Conservation (phyloP, 2,113 vertebrate genomes). For the Gallinago jamesoni region DNA sequence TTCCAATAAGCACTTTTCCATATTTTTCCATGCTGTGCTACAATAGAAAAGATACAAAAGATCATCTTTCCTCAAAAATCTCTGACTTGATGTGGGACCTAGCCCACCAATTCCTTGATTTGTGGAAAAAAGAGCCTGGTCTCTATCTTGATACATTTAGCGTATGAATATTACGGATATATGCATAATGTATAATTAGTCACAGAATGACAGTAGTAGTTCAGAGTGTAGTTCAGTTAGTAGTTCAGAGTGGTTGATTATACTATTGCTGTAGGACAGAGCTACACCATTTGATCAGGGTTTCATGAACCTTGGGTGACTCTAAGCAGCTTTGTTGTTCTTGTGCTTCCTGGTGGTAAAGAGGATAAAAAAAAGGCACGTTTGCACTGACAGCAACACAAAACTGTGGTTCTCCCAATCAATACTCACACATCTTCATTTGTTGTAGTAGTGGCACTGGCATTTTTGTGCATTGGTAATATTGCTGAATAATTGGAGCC, state of each 20-base stretch:
- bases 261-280: neutral
- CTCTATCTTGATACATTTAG: neutral
- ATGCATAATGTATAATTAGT: neutral
- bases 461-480: neutral
- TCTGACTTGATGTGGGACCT: neutral
- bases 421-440: rapidly evolving
- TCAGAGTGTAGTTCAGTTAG: neutral
- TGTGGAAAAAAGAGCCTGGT: neutral
- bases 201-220: neutral
- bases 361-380: rapidly evolving
- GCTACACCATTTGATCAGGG: neutral
- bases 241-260: neutral
- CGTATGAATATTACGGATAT: neutral
- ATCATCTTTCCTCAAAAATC: neutral
- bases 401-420: neutral
- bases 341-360: neutral
- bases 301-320: neutral
- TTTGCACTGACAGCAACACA: neutral
- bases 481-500: neutral
- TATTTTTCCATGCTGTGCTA: neutral
- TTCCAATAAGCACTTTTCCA: neutral
- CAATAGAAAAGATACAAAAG: neutral
- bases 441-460: neutral
- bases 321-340: neutral
- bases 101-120: neutral